phyloP scores from a whole-genome alignment of 2,888 invertebrate species.

The Watsonalla cultraria region DNA sequence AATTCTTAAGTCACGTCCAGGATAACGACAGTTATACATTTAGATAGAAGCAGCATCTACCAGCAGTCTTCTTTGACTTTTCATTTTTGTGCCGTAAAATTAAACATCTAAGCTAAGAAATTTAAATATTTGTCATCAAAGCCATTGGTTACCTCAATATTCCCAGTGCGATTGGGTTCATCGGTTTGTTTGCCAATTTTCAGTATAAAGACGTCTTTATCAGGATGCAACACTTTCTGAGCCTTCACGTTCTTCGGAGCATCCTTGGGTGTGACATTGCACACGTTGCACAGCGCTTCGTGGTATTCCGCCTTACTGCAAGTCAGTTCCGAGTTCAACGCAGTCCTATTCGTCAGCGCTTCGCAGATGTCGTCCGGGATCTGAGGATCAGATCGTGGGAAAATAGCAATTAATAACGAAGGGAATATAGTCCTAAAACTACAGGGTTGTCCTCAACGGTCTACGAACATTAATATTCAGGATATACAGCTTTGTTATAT shows the following conservation, averaged over 20 bases:
- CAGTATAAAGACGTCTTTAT: conserved; percentile 84
- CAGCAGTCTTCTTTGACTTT: too few relatives aligned
- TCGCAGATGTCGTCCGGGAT: conserved; percentile 70
- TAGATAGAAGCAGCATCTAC: too few relatives aligned
- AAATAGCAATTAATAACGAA: too few relatives aligned
- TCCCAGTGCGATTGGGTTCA: conserved; percentile 77
- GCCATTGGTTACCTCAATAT: conserved; percentile 84
- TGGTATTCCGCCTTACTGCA: conserved; percentile 52
- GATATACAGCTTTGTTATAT: too few relatives aligned
- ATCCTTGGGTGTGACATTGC: conserved; percentile 69
- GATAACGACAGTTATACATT: too few relatives aligned
- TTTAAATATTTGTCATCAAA: too few relatives aligned
- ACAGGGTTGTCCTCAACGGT: too few relatives aligned
- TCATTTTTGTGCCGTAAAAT: too few relatives aligned
- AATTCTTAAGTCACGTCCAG: not conserved
- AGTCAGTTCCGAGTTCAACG: conserved; percentile 55
- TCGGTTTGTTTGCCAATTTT: conserved; percentile 86
- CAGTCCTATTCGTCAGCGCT: conserved; percentile 51
- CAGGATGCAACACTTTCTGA: conserved; percentile 80
- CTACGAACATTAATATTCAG: too few relatives aligned
- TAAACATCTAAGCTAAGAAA: too few relatives aligned
- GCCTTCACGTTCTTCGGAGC: conserved; percentile 77
- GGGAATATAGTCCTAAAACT: too few relatives aligned
- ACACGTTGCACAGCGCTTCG: conserved; percentile 29
- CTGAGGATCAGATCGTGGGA: conserved; percentile 23